Base-by-base conservation (phyloP, 2,888 invertebrate genomes). In the Lumbricus terrestris region DNA sequence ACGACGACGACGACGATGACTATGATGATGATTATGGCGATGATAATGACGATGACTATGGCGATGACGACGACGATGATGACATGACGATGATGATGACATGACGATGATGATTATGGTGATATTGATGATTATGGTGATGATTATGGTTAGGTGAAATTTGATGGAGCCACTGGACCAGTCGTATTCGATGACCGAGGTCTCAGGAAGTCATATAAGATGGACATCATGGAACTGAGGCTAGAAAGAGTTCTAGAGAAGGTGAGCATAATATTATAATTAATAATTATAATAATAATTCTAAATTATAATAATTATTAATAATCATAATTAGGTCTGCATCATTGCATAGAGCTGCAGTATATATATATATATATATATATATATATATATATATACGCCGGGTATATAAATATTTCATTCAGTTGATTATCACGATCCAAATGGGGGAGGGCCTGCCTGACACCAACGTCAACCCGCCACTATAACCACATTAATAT, bases 161-260 rank as follows among this genome's bases (percentile, higher is more conserved):
- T 94, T 90, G 91, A 93, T n/a, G 95, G 95, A 15, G 91, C 94
- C 69, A 94, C 95, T 1, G 95, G 95, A 11, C 91, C 90, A 16
- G 92, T 95, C n/a, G 92, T 92, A 18, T 95, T 95, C 91, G 93
- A 94, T 89, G 90, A 92, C 23, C 90, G 93, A 37, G 95, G 95
- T 0, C 92, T 92, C 90, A 91, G 95, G 69, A 92, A 92, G 33
- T 93, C 94, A 88, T 95, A 93, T 91, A 93, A 92, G 47, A 91
- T 95, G 11, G 93, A 93, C 47, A 93, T 95, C 0, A 93, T 93
- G 82, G 93, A 94, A 38, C 93, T 90, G 69, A 37, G 23, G 23
- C 90, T 88, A 0, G 47, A 90, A 18, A 54, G 29, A 33, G 37
- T 16, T 15, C 20, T 83, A 23, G 40, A 85, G 38, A 90, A 90